These are phyloP conservation scores for Cuculus canorus DNA, from an alignment of 2,797 vertebrate genomes.

Conservation along the genomic window DNA sequence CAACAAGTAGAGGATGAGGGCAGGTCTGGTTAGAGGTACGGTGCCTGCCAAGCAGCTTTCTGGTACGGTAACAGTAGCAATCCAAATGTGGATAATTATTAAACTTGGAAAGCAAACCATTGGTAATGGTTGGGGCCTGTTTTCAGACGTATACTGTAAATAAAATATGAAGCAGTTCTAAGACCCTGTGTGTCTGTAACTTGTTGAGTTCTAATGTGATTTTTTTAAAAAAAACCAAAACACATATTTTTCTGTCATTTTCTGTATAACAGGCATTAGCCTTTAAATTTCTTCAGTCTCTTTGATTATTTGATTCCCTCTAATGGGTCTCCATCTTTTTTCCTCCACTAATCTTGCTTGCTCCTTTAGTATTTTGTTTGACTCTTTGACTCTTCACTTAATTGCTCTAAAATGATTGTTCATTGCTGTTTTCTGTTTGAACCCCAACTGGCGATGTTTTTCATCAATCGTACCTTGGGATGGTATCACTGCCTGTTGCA, in stretches of 20 bases:
- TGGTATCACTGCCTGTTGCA: not conserved
- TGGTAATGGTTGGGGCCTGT: not conserved
- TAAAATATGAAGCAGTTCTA: not conserved
- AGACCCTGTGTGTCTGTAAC: not conserved
- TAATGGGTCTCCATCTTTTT: not conserved
- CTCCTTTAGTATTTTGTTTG: not conserved
- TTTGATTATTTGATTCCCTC: not conserved
- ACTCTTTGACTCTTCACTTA: not conserved
- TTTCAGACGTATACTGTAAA: fast-evolving
- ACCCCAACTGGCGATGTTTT: fast-evolving
- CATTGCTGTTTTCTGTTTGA: not conserved
- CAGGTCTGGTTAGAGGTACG: not conserved
- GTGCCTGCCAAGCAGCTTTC: not conserved
- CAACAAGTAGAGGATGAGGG: fast-evolving
- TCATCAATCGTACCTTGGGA: not conserved
- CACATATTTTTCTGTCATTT: not conserved
- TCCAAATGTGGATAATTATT: not conserved
- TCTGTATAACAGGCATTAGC: not conserved
- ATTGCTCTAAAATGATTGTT: not conserved
- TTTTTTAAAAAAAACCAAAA: not conserved
- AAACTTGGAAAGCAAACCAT: fast-evolving
- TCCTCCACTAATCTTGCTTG: not conserved
- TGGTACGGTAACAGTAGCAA: not conserved
- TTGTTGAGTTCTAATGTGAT: not conserved
- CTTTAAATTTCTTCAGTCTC: not conserved